phyloP scores from a whole-genome alignment of 2,113 vertebrate genomes.

The Octodon degus region DNA sequence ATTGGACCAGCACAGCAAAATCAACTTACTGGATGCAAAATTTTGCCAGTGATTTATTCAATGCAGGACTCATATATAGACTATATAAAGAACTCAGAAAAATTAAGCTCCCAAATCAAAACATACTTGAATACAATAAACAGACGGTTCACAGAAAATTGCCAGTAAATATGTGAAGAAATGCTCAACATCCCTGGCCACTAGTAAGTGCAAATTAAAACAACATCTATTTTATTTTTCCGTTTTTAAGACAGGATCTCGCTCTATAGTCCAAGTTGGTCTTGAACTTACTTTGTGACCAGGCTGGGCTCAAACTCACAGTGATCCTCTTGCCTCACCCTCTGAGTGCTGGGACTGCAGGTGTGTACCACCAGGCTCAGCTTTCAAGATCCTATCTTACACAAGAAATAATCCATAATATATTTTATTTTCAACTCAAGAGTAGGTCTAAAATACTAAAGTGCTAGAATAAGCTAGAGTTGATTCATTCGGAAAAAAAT shows the following conservation, averaged over 20 bases:
- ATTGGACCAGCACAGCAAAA: no score
- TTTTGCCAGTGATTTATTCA: neutral
- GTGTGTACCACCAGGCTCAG: no score
- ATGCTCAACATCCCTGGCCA: neutral
- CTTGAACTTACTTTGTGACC: no score
- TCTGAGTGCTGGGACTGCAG: no score
- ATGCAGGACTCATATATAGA: neutral
- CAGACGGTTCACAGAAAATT: neutral
- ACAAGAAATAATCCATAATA: neutral
- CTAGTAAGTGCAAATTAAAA: neutral
- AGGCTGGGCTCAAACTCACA: no score
- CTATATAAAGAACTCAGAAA: neutral
- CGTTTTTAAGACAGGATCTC: no score
- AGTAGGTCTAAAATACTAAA: neutral
- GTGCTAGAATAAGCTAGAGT: neutral
- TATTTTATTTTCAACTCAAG: slow-evolving; percentile 29
- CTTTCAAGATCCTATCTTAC: neutral
- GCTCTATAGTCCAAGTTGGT: no score
- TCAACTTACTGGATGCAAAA: neutral
- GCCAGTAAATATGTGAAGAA: neutral
- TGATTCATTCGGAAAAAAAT: neutral
- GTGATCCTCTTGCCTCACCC: no score
- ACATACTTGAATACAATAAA: neutral
- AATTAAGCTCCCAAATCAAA: neutral
- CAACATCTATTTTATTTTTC: neutral